These are phyloP conservation scores for Pachyramphus minor DNA, from an alignment of 2,113 vertebrate species.

Conservation along the genomic window DNA sequence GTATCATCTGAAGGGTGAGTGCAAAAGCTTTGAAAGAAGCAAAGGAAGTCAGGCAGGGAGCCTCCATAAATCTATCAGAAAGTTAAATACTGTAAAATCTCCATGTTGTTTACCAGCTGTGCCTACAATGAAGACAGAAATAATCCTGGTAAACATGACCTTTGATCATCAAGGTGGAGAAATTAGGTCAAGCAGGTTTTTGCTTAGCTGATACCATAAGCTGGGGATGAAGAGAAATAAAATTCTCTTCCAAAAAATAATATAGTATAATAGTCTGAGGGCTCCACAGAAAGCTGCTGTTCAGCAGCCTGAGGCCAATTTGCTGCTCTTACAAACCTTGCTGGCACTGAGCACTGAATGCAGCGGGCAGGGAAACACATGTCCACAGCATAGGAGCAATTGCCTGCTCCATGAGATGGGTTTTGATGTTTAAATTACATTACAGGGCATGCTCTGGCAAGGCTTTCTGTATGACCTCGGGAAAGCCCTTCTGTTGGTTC, in stretches of 20 bases:
- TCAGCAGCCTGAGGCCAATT: background rate
- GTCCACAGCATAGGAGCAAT: background rate
- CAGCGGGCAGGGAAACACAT: background rate
- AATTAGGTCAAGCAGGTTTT: slow-evolving; percentile 63
- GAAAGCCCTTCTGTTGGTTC: background rate
- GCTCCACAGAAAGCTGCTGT: background rate
- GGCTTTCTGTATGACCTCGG: background rate
- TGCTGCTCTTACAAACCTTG: background rate
- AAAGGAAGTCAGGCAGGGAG: slow-evolving; percentile 24
- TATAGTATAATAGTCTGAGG: background rate
- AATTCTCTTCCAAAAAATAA: slow-evolving; percentile 6
- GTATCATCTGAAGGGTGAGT: background rate
- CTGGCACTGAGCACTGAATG: fast-evolving
- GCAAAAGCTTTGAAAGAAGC: slow-evolving; percentile 4
- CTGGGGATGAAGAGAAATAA: slow-evolving; percentile 31
- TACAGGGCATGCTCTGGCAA: background rate
- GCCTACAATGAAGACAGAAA: slow-evolving; percentile 44
- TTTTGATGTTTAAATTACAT: background rate
- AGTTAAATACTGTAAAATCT: slow-evolving; percentile 66
- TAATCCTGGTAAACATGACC: slow-evolving; percentile 57
- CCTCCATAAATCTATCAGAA: slow-evolving; percentile 52
- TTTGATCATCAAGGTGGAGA: slow-evolving; percentile 59
- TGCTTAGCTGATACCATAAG: slow-evolving; percentile 39
- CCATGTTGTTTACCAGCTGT: slow-evolving; percentile 58
- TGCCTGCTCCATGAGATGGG: background rate